Conservation (phyloP, 2,888 invertebrate genomes). For the Leptinotarsa tumamoca region DNA sequence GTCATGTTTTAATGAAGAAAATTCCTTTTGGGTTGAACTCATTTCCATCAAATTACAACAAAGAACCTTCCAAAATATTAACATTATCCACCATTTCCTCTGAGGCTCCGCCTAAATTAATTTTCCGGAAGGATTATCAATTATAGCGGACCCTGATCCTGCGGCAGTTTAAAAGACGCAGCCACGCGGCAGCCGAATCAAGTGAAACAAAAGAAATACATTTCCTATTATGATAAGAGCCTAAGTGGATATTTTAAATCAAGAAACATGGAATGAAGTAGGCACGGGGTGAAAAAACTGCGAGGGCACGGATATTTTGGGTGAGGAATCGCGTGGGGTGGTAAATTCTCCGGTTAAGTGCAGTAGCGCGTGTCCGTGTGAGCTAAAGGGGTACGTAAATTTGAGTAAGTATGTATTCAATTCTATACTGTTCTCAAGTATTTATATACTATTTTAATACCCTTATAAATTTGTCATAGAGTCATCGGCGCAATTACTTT, state of each 20-base stretch:
- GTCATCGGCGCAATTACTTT: no score
- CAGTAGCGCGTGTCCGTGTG: conserved; percentile 28
- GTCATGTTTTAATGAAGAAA: no score
- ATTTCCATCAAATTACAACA: background rate
- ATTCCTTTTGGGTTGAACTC: background rate
- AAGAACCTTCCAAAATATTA: background rate
- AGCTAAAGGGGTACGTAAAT: background rate
- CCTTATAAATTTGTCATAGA: no score
- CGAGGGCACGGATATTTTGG: conserved; percentile 41
- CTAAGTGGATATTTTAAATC: conserved; percentile 53
- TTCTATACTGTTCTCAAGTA: background rate
- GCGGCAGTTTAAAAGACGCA: conserved; percentile 33
- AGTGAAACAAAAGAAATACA: conserved; percentile 44
- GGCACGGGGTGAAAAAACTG: conserved; percentile 54
- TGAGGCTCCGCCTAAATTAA: conserved; percentile 20
- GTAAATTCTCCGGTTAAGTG: conserved; percentile 29
- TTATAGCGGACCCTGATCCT: conserved; percentile 32
- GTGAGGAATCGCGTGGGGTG: conserved; percentile 42
- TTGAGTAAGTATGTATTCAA: background rate
- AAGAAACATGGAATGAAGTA: conserved; percentile 57
- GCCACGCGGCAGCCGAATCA: conserved; percentile 39
- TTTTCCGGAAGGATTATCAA: conserved; percentile 40
- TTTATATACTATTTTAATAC: no score
- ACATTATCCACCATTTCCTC: background rate
- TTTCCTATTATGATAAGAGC: conserved; percentile 47